A percentile compares a stretch with the other conserved stretches of the same genome.
These are phyloP conservation scores for Stylophora pistillata DNA, from an alignment of 64 coral and sea anemone genomes.

Conservation along the genomic window DNA sequence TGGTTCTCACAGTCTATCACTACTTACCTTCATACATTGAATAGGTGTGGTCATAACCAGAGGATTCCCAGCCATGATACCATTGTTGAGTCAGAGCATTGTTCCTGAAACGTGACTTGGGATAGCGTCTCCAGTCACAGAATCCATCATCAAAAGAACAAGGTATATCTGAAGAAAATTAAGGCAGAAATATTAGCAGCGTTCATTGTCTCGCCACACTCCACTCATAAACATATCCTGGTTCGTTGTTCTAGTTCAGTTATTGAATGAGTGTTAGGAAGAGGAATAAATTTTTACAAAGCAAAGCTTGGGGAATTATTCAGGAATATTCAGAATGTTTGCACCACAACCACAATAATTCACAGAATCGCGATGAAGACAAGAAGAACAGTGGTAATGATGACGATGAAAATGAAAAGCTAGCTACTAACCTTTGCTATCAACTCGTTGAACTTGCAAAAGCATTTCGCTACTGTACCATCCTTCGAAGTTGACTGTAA, in stretches of 20 bases:
- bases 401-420: too few relatives aligned
- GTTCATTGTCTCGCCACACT: not conserved
- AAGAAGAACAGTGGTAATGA: too few relatives aligned
- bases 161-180: constrained; percentile 6
- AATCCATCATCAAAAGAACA: constrained; percentile 6
- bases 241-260: too few relatives aligned
- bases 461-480: constrained; percentile 10
- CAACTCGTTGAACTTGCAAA: constrained; percentile 9
- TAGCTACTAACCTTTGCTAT: not conserved
- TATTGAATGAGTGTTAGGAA: too few relatives aligned
- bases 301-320: too few relatives aligned
- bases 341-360: too few relatives aligned
- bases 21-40: too few relatives aligned
- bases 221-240: not conserved
- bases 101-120: not conserved
- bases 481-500: constrained; percentile 9
- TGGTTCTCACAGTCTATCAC: too few relatives aligned
- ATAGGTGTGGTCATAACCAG: constrained; percentile 5
- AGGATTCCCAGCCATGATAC: not conserved
- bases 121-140: constrained; percentile 28
- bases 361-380: too few relatives aligned
- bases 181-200: not conserved
- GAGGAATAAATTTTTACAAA: too few relatives aligned
- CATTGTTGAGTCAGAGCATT: not conserved
- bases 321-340: too few relatives aligned